A percentile compares a stretch with the other conserved stretches of the same genome.
These are phyloP conservation scores for Selenia dentaria DNA, from an alignment of 2,888 invertebrate genomes.

Conservation along the genomic window DNA sequence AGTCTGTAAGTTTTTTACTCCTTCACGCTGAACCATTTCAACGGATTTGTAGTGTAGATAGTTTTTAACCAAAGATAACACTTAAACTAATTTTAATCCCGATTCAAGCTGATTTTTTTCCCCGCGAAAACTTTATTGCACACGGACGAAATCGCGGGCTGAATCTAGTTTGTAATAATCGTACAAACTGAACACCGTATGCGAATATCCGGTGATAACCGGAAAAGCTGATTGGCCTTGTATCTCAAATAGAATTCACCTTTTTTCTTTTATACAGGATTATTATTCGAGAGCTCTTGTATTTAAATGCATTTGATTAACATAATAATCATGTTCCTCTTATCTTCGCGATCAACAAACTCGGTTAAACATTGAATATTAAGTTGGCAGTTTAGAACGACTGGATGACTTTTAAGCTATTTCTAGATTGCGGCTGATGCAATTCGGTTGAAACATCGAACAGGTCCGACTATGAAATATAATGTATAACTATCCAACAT, in stretches of 20 bases:
- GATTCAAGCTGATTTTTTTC: too few relatives aligned
- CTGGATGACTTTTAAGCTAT: background rate
- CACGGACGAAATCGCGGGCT: too few relatives aligned
- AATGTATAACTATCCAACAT: too few relatives aligned
- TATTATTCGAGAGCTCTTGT: background rate
- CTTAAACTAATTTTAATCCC: too few relatives aligned
- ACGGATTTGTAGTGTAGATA: too few relatives aligned
- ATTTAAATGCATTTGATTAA: background rate
- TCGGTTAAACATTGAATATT: background rate
- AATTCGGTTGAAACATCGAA: background rate
- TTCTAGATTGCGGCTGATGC: background rate
- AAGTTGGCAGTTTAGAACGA: background rate
- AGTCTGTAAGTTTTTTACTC: too few relatives aligned
- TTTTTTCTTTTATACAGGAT: background rate
- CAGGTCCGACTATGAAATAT: too few relatives aligned
- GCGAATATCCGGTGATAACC: conserved; percentile 4
- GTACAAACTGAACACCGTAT: too few relatives aligned
- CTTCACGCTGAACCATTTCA: too few relatives aligned
- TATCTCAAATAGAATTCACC: background rate
- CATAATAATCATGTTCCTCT: background rate
- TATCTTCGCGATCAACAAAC: background rate
- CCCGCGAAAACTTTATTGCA: too few relatives aligned
- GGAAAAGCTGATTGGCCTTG: conserved; percentile 5
- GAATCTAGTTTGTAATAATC: too few relatives aligned
- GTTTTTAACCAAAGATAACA: too few relatives aligned